Base-by-base conservation (phyloP, 2,797 vertebrate species). In the Lepidocolaptes lacrymiger region DNA sequence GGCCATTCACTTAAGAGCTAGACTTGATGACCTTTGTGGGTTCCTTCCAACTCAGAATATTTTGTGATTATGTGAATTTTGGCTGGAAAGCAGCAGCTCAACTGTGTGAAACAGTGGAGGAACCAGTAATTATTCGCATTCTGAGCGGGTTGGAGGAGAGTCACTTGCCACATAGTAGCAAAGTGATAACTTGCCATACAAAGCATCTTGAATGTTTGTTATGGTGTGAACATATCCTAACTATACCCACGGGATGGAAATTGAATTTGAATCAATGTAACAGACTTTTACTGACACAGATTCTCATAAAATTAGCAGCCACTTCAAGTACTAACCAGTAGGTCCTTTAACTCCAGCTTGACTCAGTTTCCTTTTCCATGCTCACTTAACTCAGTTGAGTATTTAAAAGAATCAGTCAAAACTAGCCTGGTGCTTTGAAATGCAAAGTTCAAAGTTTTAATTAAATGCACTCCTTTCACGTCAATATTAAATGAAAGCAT, bases 401-500 rank as follows among this genome's bases (percentile, higher is more conserved):
- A 87, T 58, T 89, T 71, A 62, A 55, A 79, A 89, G 52, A 80
- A 3, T 54, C 83, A 68, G 34, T 51, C 27, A 16, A 80, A 66
- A 58, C 72, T 59, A 78, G 13, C 26, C 39, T 39, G 28, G 18
- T 76, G 68, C 77, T 91, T 79, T 85, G 56, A 94, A 94, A 89
- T 28, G 48, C 8, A 21, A 73, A 85, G 56, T 51, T 36, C 26
- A 86, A 84, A 73, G 55, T n/a, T 76, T 82, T 43, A 95, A 95
- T 77, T 92, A 84, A 79, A 83, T 37, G 37, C 36, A 85, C 6
- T 69, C 24, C 27, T 73, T 89, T 94, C 76, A 37, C 7, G 17
- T 84, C 66, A 84, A 48, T 54, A 88, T 76, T 62, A 97, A 94
- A 86, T 68, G n/a, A 76, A 85, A 93, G 51, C 24, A 87, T 39